A percentile compares a stretch with the other conserved stretches of the same genome.
phyloP scores from a whole-genome alignment of 2,797 vertebrate species.

The Neosalanx taihuensis region DNA sequence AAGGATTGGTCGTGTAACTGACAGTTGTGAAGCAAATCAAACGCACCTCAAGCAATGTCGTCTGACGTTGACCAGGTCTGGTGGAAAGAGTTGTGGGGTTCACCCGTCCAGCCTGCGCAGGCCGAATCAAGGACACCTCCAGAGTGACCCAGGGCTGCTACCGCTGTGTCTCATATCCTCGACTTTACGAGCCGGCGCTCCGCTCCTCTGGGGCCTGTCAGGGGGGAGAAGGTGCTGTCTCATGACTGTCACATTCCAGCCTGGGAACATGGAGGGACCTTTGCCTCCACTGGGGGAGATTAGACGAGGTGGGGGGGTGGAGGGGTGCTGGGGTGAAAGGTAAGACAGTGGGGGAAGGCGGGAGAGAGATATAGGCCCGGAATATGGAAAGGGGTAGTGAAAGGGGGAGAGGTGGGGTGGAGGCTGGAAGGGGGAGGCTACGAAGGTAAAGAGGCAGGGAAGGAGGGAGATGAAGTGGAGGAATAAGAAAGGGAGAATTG shows the following conservation, averaged over 20 bases:
- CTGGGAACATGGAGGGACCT: background rate
- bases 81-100: background rate
- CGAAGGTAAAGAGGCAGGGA: background rate
- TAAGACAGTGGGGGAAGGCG: background rate
- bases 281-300: conserved; percentile 2
- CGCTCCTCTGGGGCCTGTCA: conserved; percentile 13
- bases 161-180: conserved; percentile 66
- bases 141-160: conserved; percentile 49
- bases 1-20: too few relatives aligned
- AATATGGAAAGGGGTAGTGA: background rate
- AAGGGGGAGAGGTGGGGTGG: background rate
- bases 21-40: too few relatives aligned
- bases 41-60: too few relatives aligned
- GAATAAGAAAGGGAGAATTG: conserved; percentile 2
- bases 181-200: conserved; percentile 45
- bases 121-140: conserved; percentile 60
- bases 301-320: background rate
- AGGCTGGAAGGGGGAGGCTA: background rate
- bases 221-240: background rate
- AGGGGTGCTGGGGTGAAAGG: background rate
- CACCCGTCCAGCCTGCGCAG: conserved; percentile 1
- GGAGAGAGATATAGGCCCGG: background rate
- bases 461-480: conserved; percentile 24
- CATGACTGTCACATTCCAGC: background rate
- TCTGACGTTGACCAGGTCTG: background rate